Evolutionary conservation across 2,888 invertebrate species (phyloP).

Genomic region (Sialis lutaria): DNA sequence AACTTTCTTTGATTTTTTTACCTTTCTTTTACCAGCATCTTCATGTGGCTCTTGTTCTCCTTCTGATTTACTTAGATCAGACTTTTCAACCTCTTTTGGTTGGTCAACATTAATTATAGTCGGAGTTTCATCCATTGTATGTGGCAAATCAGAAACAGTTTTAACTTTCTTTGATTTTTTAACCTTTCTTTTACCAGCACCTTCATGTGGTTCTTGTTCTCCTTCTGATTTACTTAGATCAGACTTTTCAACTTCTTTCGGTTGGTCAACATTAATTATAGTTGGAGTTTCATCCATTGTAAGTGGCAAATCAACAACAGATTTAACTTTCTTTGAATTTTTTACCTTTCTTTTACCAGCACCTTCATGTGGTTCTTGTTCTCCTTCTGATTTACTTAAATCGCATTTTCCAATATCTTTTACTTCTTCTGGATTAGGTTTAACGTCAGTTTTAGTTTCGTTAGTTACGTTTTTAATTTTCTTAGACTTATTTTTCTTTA

Average conservation of each 20-base stretch:
- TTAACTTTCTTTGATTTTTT: constrained; percentile 14
- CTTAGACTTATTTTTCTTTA: constrained; percentile 17
- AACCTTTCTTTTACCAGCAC: constrained; percentile 11
- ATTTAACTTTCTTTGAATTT: constrained; percentile 12
- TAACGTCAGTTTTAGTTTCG: constrained; percentile 2
- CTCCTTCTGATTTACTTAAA: too few species aligned
- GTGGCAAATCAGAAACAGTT: constrained; percentile 9
- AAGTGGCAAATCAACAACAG: constrained; percentile 8
- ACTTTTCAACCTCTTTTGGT: constrained; percentile 4
- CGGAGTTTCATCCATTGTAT: neutral
- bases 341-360: constrained; percentile 14
- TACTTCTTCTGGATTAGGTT: constrained; percentile 3
- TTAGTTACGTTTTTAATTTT: constrained; percentile 17
- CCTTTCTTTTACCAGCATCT: too few species aligned
- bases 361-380: too few species aligned
- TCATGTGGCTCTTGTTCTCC: constrained; percentile 3
- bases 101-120: neutral
- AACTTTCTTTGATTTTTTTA: neutral
- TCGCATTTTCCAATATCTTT: neutral
- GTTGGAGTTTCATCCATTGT: neutral
- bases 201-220: too few species aligned
- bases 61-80: constrained; percentile 4
- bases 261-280: neutral
- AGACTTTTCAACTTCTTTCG: too few species aligned
- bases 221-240: too few species aligned